These are phyloP conservation scores for Sphaerodactylus townsendi DNA, from an alignment of 2,113 vertebrate genomes.

Conservation along the genomic window DNA sequence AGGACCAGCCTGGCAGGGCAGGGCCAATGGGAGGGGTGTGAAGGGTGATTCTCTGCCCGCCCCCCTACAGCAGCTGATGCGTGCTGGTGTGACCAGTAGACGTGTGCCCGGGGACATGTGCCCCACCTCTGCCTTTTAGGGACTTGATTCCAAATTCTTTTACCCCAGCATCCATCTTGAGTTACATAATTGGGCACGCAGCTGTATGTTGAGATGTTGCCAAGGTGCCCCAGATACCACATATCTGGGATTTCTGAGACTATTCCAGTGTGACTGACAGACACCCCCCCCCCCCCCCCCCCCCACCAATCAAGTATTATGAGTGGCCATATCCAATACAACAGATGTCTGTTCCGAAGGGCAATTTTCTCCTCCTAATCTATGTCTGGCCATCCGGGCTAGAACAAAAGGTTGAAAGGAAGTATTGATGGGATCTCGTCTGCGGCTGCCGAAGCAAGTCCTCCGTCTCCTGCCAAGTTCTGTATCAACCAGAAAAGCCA, in stretches of 20 bases:
- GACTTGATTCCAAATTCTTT: too few species aligned
- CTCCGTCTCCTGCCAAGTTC: background rate
- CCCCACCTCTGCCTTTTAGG: too few species aligned
- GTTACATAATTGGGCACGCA: background rate
- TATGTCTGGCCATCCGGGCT: background rate
- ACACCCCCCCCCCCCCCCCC: background rate
- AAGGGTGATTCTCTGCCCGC: too few species aligned
- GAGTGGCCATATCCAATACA: background rate
- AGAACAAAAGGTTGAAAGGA: slow-evolving; percentile 6
- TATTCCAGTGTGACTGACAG: background rate
- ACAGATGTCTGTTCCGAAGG: background rate
- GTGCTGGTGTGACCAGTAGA: too few species aligned
- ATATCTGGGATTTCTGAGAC: background rate
- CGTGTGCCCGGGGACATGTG: too few species aligned
- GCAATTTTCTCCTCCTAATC: background rate
- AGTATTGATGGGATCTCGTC: background rate
- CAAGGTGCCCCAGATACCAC: background rate
- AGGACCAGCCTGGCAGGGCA: too few species aligned
- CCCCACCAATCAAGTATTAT: background rate
- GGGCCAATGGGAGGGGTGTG: too few species aligned
- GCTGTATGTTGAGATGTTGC: background rate
- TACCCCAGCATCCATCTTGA: background rate
- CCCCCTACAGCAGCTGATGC: too few species aligned
- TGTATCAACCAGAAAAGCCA: background rate
- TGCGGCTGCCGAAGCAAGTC: background rate